phyloP scores from a whole-genome alignment of 2,888 invertebrate species.

The Andrena hattorfiana region DNA sequence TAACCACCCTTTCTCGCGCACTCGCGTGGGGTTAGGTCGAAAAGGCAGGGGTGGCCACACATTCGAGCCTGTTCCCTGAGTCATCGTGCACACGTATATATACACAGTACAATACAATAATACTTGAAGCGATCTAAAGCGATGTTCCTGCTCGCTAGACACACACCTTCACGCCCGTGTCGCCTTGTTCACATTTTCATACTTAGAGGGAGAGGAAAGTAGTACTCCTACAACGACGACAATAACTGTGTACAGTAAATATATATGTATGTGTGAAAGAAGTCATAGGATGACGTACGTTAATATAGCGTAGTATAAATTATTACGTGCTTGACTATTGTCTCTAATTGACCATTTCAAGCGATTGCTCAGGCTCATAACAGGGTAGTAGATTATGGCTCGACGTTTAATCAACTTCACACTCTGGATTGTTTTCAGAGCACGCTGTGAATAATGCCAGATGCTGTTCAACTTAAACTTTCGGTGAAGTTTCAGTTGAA shows the following conservation, averaged over 20 bases:
- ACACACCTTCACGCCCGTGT: constrained; percentile 16
- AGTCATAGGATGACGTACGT: constrained; percentile 8
- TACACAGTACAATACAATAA: constrained; percentile 61
- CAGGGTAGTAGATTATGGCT: constrained; percentile 30
- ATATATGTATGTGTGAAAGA: constrained; percentile 2
- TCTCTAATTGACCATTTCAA: neutral
- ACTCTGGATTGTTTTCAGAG: neutral
- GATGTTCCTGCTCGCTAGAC: constrained; percentile 23
- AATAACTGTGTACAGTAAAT: constrained; percentile 8
- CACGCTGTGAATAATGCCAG: neutral
- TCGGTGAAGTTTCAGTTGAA: no score
- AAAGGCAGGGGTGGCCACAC: neutral
- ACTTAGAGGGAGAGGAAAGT: constrained; percentile 10
- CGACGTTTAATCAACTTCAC: constrained; percentile 5
- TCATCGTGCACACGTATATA: constrained; percentile 71
- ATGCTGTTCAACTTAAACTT: neutral
- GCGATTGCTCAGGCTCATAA: constrained; percentile 9
- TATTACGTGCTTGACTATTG: constrained; percentile 39
- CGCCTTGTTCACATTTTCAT: constrained; percentile 1
- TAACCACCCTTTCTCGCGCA: neutral
- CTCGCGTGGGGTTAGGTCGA: neutral
- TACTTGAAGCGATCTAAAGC: constrained; percentile 60
- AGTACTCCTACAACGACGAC: constrained; percentile 35
- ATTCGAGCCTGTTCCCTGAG: constrained; percentile 37
- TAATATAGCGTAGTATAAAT: constrained; percentile 38